These are phyloP conservation scores for Propithecus coquereli DNA, from an alignment of 2,113 vertebrate species.

Conservation along the genomic window DNA sequence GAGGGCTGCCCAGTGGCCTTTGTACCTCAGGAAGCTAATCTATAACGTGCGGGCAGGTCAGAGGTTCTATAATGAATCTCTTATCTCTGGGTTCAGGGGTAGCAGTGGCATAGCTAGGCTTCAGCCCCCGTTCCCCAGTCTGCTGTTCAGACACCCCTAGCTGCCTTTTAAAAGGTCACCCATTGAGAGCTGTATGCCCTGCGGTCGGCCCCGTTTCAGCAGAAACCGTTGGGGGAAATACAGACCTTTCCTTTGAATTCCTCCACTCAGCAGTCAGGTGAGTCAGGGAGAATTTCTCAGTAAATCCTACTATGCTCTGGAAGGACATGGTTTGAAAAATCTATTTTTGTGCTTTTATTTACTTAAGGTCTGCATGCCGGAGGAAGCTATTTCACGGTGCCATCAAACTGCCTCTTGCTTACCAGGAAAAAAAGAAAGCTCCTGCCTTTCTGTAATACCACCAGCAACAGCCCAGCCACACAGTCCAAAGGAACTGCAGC, in stretches of 20 bases:
- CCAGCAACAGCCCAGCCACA: neutral
- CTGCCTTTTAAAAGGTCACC: constrained; percentile 24
- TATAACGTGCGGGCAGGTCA: neutral
- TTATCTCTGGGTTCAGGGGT: neutral
- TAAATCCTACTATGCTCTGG: constrained; percentile 65
- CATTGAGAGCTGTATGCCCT: neutral
- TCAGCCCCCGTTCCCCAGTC: neutral
- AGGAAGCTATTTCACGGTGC: constrained; percentile 47
- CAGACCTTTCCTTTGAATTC: constrained; percentile 43
- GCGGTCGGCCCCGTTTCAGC: neutral
- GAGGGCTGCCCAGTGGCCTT: neutral
- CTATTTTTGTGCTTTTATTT: constrained; percentile 72
- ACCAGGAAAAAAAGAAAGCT: neutral
- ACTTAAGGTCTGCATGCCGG: constrained; percentile 63
- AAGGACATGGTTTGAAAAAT: constrained; percentile 65
- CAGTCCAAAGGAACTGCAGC: neutral
- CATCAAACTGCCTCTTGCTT: constrained; percentile 26
- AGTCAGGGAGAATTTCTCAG: constrained; percentile 60
- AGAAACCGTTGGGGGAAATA: neutral
- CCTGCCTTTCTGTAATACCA: neutral
- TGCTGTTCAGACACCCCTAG: neutral
- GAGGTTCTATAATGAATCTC: neutral
- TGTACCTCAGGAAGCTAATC: neutral
- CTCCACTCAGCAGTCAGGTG: constrained; percentile 56
- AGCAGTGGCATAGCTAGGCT: neutral